Conservation (phyloP, 2,797 vertebrate genomes). For the Sebastolobus altivelis region DNA sequence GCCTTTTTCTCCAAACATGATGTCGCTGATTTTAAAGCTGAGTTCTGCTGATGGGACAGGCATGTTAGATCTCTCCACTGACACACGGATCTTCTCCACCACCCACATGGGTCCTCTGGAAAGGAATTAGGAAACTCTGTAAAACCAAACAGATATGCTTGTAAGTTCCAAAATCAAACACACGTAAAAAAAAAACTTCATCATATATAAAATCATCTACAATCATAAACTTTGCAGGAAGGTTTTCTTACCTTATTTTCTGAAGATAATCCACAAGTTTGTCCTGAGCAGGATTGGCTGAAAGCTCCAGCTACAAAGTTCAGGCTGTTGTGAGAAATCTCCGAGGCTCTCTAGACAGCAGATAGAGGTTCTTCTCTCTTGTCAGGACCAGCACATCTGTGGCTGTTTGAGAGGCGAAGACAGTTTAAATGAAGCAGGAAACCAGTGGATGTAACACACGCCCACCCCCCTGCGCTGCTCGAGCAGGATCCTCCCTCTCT, state of each 20-base stretch:
- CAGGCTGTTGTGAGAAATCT: slow-evolving; percentile 25
- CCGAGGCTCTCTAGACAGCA: slow-evolving; percentile 40
- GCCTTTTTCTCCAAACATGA: slow-evolving; percentile 85
- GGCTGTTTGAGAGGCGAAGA: slow-evolving; percentile 64
- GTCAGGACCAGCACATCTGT: slow-evolving; percentile 71
- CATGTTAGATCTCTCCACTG: slow-evolving; percentile 83
- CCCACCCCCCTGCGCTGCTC: slow-evolving; percentile 63
- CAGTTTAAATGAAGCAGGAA: slow-evolving; percentile 82
- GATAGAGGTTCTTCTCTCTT: slow-evolving; percentile 56
- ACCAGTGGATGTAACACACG: slow-evolving; percentile 67
- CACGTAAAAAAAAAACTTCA: background rate
- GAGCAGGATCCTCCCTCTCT: slow-evolving; percentile 73
- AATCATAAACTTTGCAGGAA: background rate
- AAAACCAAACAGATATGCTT: slow-evolving; percentile 35
- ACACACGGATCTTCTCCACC: slow-evolving; percentile 85
- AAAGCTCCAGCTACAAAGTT: slow-evolving; percentile 33
- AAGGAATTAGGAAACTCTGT: slow-evolving; percentile 51
- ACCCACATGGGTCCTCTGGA: slow-evolving; percentile 81
- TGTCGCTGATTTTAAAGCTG: slow-evolving; percentile 80
- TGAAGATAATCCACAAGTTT: slow-evolving; percentile 53
- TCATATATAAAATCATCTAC: background rate
- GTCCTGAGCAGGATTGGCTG: slow-evolving; percentile 22
- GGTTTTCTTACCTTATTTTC: slow-evolving; percentile 73
- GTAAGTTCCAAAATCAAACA: slow-evolving; percentile 20
- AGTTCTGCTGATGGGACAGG: slow-evolving; percentile 79